These are phyloP conservation scores for Rhopalosiphum maidis DNA, from an alignment of 1,140 invertebrate species.

Conservation along the genomic window DNA sequence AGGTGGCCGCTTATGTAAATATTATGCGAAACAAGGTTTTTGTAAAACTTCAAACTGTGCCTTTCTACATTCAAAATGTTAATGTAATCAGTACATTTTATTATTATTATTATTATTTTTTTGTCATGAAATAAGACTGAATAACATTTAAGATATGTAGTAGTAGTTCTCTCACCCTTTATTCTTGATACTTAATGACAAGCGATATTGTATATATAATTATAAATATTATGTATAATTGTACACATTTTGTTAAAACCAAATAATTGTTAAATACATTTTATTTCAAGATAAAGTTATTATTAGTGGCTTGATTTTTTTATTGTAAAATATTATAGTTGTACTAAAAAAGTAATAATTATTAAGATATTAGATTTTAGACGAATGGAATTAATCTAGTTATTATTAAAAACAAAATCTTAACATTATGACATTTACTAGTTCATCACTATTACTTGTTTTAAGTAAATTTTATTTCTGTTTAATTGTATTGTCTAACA, in stretches of 20 bases:
- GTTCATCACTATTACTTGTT: background rate
- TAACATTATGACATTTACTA: background rate
- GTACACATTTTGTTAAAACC: background rate
- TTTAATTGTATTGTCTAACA: background rate
- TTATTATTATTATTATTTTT: slow-evolving; percentile 31
- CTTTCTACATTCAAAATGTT: slow-evolving; percentile 51
- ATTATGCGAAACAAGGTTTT: slow-evolving; percentile 54
- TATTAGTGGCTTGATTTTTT: slow-evolving; percentile 27
- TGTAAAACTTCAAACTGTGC: slow-evolving; percentile 55
- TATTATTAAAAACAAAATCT: background rate
- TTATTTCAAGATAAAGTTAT: background rate
- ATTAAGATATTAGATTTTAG: background rate
- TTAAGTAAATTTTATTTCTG: background rate
- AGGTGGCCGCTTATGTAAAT: slow-evolving; percentile 38
- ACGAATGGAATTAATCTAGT: background rate
- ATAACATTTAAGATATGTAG: slow-evolving; percentile 35
- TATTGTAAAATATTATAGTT: slow-evolving; percentile 12
- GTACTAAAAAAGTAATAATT: background rate
- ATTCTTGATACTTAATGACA: background rate
- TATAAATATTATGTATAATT: slow-evolving; percentile 16
- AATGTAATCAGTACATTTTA: background rate
- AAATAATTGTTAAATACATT: slow-evolving; percentile 41
- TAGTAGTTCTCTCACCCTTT: background rate
- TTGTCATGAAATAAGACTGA: slow-evolving; percentile 53
- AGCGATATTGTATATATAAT: background rate